Evolutionary conservation across 2,888 invertebrate species (phyloP).

Genomic region (Pristionchus fissidentatus): DNA sequence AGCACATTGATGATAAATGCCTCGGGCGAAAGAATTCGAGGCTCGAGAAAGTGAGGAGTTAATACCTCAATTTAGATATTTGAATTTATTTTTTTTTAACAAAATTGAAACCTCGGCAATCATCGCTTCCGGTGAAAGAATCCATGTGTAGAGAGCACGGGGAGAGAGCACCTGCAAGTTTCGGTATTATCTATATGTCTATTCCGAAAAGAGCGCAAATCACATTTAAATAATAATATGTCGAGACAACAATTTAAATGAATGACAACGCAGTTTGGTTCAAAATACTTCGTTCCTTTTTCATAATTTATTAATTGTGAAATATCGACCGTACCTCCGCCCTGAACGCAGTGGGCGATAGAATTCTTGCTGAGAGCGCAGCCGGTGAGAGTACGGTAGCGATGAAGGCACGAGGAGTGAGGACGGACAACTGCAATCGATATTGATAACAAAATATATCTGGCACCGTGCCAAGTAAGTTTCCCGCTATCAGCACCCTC

Average conservation of each 20-base stretch:
- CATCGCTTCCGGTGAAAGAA: conserved; percentile 70
- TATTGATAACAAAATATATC: no score
- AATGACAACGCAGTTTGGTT: neutral
- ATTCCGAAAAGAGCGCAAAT: no score
- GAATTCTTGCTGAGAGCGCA: conserved; percentile 66
- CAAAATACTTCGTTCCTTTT: neutral
- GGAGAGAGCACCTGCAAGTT: conserved; percentile 57
- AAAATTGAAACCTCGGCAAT: conserved; percentile 53
- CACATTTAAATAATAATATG: neutral
- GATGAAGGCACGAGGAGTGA: conserved; percentile 71
- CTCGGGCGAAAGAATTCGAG: conserved; percentile 68
- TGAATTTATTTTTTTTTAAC: neutral
- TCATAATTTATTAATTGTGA: neutral
- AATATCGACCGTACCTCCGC: conserved; percentile 57
- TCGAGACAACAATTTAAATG: neutral
- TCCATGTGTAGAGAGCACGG: conserved; percentile 68
- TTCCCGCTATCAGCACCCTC: no score
- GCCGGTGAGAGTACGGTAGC: conserved; percentile 70
- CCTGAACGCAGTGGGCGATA: conserved; percentile 69
- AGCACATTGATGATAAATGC: conserved; percentile 69
- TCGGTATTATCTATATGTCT: neutral
- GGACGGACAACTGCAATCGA: conserved; percentile 58
- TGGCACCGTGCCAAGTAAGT: no score
- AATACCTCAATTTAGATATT: conserved; percentile 45
- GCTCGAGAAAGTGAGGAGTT: conserved; percentile 67